A percentile compares a stretch with the other conserved stretches of the same genome.
Evolutionary conservation across 2,888 invertebrate genomes (phyloP).

Genomic region (Oegoconia quadripuncta): DNA sequence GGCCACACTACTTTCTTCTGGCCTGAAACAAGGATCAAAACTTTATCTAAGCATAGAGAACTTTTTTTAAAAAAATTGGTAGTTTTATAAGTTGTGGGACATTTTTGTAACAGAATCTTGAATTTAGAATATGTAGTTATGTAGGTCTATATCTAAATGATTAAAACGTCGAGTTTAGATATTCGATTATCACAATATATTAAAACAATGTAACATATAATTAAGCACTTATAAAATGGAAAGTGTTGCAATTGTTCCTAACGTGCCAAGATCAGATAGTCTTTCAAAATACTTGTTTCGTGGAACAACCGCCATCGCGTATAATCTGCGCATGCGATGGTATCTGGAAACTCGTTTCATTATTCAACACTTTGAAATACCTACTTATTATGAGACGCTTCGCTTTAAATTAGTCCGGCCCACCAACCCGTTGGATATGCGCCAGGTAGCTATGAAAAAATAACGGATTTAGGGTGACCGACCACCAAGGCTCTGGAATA

Average conservation of each 20-base stretch:
- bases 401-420: slow-evolving; percentile 63
- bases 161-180: not conserved
- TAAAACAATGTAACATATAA: too few relatives aligned
- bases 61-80: too few relatives aligned
- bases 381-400: slow-evolving; percentile 69
- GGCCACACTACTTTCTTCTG: slow-evolving; percentile 94
- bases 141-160: not conserved
- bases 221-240: slow-evolving; percentile 1
- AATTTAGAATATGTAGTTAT: not conserved
- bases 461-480: slow-evolving; percentile 32
- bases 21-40: slow-evolving; percentile 76
- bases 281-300: slow-evolving; percentile 10
- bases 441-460: slow-evolving; percentile 59
- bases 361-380: slow-evolving; percentile 50
- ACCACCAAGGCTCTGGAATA: slow-evolving; percentile 3
- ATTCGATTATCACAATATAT: not conserved
- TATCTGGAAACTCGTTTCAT: slow-evolving; percentile 30
- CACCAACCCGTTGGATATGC: slow-evolving; percentile 54
- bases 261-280: slow-evolving; percentile 1
- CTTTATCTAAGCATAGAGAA: too few relatives aligned
- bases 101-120: not conserved
- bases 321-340: slow-evolving; percentile 11
- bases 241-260: not conserved
- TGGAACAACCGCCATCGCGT: slow-evolving; percentile 3
- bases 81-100: too few relatives aligned